Evolutionary conservation across 1,140 invertebrate genomes (phyloP), one percentile per base, ranked within the genome.

Genomic region (Aphidius gifuensis): DNA sequence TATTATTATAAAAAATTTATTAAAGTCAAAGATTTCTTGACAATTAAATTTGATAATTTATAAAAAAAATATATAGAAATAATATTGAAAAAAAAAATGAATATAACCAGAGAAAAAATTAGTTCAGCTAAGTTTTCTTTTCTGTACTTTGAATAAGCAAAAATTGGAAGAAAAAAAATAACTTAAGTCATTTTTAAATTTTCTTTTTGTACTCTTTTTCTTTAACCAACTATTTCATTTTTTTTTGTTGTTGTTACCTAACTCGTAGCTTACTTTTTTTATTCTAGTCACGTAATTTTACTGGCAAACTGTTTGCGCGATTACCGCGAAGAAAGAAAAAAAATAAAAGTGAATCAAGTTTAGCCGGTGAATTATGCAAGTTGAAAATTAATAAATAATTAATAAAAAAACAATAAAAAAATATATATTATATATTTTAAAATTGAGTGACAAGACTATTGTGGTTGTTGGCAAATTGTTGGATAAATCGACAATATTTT

Each of bases 201-300:
- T 32, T 32, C 4, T 55, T 39, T 55, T 55, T 11, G 1, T 55
- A 38, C 9, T 21, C 6, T 42, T 55, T 16, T 43, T 21, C 40
- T 16, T 7, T 9, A n/a, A 38, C 23, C 23, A 32, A 32, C 23
- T 32, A 32, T 32, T 5, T 53, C 6, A 3, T 53, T 53, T 53
- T 39, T 38, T 44, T 44, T 44, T 44, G 9, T 44, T 11, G 23
- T 32, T 32, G 23, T 32, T 32, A 32, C 23, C 23, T 32, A 32
- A 32, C 23, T 32, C 23, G 23, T 32, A 32, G 23, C 23, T 32
- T 32, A 32, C 2, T 32, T 32, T 5, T 38, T 38, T 9, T 38
- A 55, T 55, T 40, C 53, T n/a, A 55, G 53, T 40, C 53, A 55
- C 53, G 53, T 55, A 55, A 55, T 55, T 55, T 55, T 55, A 42